phyloP scores from a whole-genome alignment of 2,113 vertebrate species.

The Paramormyrops kingsleyae region DNA sequence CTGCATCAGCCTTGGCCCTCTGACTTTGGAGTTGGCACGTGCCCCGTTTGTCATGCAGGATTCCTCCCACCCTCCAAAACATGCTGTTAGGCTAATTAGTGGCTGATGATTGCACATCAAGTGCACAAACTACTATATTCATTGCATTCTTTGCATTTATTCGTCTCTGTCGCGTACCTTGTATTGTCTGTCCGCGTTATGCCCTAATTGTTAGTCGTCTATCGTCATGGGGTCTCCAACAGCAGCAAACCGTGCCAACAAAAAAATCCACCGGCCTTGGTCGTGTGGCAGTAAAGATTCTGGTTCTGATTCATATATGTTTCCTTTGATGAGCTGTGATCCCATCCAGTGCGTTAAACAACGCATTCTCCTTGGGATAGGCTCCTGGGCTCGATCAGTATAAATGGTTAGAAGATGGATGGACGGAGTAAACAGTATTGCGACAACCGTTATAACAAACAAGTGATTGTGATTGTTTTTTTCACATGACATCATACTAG shows the following conservation, averaged over 20 bases:
- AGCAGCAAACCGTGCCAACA: neutral
- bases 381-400: neutral
- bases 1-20: neutral
- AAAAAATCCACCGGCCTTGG: neutral
- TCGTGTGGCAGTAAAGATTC: neutral
- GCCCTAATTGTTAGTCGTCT: neutral
- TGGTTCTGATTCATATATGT: neutral
- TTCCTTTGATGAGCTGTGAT: neutral
- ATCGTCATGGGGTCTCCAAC: neutral
- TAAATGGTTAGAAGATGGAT: neutral
- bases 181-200: neutral
- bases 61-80: neutral
- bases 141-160: neutral
- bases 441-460: neutral
- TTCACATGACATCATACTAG: constrained; percentile 3
- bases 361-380: neutral
- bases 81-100: neutral
- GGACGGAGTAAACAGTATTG: neutral
- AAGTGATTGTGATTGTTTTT: neutral
- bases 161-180: neutral
- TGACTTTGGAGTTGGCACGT: neutral
- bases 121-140: neutral
- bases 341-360: neutral
- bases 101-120: neutral
- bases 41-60: neutral